These are phyloP conservation scores for Platysternon megacephalum DNA, from an alignment of 2,113 vertebrate species.

Conservation along the genomic window DNA sequence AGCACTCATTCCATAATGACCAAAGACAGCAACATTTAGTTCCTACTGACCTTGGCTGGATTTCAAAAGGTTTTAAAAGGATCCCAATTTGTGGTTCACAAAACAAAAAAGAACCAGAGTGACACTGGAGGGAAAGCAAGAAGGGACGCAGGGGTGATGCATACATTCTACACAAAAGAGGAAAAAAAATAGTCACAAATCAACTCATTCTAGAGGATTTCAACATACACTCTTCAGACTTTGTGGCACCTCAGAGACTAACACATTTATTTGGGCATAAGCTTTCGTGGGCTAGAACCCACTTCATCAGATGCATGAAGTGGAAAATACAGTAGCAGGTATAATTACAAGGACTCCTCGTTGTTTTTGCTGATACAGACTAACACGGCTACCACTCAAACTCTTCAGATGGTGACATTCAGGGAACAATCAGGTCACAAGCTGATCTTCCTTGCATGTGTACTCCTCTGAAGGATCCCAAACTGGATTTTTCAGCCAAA, in stretches of 20 bases:
- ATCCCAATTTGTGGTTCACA: not conserved
- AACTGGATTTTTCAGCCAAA: constrained; percentile 46
- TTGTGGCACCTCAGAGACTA: too few species aligned
- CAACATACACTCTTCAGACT: not conserved
- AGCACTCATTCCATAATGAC: not conserved
- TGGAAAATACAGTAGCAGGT: too few species aligned
- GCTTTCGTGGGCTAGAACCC: too few species aligned
- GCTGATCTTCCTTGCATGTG: not conserved
- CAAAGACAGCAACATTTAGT: not conserved
- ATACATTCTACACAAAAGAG: not conserved
- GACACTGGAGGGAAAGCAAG: not conserved
- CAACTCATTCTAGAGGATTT: not conserved
- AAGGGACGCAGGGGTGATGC: not conserved
- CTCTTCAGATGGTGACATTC: not conserved
- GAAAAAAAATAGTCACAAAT: not conserved
- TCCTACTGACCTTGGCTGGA: not conserved
- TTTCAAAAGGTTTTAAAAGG: not conserved
- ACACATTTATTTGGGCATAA: too few species aligned
- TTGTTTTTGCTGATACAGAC: too few species aligned
- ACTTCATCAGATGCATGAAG: too few species aligned
- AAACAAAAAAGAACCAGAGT: not conserved
- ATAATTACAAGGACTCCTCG: too few species aligned
- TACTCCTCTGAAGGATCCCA: constrained; percentile 31
- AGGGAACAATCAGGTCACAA: not conserved
- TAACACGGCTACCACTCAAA: too few species aligned